A percentile compares a stretch with the other conserved stretches of the same genome.
Evolutionary conservation across 2,797 vertebrate genomes (phyloP).

Genomic region (Betta splendens): DNA sequence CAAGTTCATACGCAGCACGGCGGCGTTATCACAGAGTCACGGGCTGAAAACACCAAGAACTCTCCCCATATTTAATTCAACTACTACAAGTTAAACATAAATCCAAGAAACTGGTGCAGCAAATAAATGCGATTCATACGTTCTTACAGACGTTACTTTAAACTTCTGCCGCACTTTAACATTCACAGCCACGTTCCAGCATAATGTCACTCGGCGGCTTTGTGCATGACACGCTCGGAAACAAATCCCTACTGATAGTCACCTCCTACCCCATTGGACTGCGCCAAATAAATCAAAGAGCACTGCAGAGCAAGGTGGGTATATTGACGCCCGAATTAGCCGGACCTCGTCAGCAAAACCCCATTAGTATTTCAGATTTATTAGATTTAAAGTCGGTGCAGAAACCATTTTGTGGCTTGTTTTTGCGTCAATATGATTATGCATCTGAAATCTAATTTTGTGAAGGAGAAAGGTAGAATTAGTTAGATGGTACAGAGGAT

Average conservation of each 20-base stretch:
- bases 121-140: neutral
- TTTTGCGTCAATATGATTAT: slow-evolving; percentile 23
- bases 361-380: slow-evolving; percentile 55
- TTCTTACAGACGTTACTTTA: neutral
- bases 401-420: slow-evolving; percentile 28
- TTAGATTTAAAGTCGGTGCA: slow-evolving; percentile 43
- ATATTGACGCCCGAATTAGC: slow-evolving; percentile 65
- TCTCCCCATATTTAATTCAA: neutral
- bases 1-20: slow-evolving; percentile 68
- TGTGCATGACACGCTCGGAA: slow-evolving; percentile 22
- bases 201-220: slow-evolving; percentile 1
- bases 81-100: neutral
- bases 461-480: slow-evolving; percentile 24
- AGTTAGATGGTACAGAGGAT: slow-evolving; percentile 23
- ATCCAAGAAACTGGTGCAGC: neutral
- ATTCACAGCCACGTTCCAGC: slow-evolving; percentile 2
- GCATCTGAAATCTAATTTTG: slow-evolving; percentile 27
- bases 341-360: slow-evolving; percentile 49
- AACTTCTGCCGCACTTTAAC: neutral
- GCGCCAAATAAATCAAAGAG: slow-evolving; percentile 73
- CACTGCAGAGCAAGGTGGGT: slow-evolving; percentile 64
- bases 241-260: slow-evolving; percentile 54
- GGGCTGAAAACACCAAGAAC: neutral
- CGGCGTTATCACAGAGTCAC: slow-evolving; percentile 49
- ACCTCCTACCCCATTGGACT: slow-evolving; percentile 50